Percentiles rank a stretch among this genome's conserved stretches.
Evolutionary conservation across 2,113 vertebrate genomes (phyloP).

Genomic region (Deroptyus accipitrinus): DNA sequence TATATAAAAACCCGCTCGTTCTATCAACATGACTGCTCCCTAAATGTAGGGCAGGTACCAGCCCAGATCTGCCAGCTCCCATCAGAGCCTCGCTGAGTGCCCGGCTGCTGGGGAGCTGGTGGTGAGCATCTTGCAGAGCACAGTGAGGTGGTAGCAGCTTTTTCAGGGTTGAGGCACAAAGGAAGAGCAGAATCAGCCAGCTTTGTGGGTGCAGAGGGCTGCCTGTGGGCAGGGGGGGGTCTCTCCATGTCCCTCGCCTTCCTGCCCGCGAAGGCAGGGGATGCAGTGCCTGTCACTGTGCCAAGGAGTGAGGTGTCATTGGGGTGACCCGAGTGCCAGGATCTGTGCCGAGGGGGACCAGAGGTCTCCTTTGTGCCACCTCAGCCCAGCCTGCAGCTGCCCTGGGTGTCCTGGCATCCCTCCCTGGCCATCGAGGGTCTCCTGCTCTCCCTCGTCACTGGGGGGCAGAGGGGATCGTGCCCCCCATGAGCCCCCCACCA

Average conservation of each 20-base stretch:
- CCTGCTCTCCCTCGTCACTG: fast-evolving
- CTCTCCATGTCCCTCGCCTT: neutral
- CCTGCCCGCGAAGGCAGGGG: neutral
- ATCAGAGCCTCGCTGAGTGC: neutral
- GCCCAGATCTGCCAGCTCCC: slow-evolving; percentile 50
- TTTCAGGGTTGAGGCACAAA: fast-evolving
- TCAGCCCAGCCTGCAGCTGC: neutral
- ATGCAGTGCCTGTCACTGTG: neutral
- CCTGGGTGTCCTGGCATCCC: fast-evolving
- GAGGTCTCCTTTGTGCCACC: neutral
- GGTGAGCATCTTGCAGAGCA: fast-evolving
- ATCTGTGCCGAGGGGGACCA: neutral
- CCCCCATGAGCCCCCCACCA: too few relatives aligned
- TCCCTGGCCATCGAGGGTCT: fast-evolving
- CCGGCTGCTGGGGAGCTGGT: neutral
- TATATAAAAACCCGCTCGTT: slow-evolving; percentile 47
- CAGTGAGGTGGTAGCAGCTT: neutral
- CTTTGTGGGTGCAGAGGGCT: fast-evolving
- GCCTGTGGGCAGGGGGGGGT: fast-evolving
- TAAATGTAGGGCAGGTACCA: slow-evolving; percentile 53
- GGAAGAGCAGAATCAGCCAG: neutral
- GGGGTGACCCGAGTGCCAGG: fast-evolving
- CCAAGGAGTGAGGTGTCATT: neutral
- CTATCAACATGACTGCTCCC: neutral
- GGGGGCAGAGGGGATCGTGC: neutral